Evolutionary conservation across 2,113 vertebrate species (phyloP), one percentile per base, ranked within the genome.

Genomic region (Erythrocercus mccallii): DNA sequence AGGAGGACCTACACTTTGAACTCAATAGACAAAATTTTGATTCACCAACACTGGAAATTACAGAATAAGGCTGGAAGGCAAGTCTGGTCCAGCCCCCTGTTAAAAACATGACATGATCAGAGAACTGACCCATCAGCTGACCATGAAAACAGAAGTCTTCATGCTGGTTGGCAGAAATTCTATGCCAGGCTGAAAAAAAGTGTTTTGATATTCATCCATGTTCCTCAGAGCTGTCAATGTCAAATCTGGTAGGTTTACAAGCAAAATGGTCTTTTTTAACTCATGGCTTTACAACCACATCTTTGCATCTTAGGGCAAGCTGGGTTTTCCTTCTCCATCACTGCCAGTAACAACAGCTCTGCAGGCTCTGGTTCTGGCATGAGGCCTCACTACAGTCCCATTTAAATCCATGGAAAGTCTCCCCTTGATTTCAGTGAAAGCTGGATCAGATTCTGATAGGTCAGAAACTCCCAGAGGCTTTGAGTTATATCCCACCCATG

Each of bases 361-460:
- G 38, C 47, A 88, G 69, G 60, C 38, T 74, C 51, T 81, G 60
- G 25, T 21, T 86, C 76, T 91, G 91, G 54, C 76, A 70, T 7
- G n/a, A 92, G 50, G 79, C 25, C 58, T 77, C 50, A 66, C 48
- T 88, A 61, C 17, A 88, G 45, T 14, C 35, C 82, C 64, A 71
- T n/a, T 92, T 54, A 86, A 95, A 95, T 19, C 72, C 72, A 48
- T 12, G 77, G 47, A 76, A 95, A 94, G 22, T 84, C 57, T 94
- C 24, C 13, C 60, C 28, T 65, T 73, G 74, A 54, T 61, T 90
- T 77, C 54, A 90, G 20, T 58, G 50, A 54, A 48, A 89, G 40
- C 70, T 83, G 88, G 47, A 86, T 89, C 65, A 86, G 51, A 60
- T 24, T 28, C 50, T 88, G 48, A 35, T 16, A 78, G 35, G 31